Conservation (phyloP, 2,797 vertebrate species). For the Sebastes steindachneri region DNA sequence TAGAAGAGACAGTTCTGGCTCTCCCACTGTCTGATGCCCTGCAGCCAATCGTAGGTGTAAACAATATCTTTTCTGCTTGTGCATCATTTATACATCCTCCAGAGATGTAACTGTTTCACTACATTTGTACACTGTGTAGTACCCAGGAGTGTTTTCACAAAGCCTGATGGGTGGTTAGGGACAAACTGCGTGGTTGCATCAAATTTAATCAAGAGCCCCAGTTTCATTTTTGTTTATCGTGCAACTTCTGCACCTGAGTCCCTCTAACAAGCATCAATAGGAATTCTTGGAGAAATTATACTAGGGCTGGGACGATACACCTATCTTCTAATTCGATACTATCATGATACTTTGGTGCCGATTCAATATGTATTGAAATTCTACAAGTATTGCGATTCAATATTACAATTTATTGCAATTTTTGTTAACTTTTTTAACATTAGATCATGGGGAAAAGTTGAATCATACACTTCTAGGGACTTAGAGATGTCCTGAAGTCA, state of each 20-base stretch:
- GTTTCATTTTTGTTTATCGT: constrained; percentile 3
- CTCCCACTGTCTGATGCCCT: not conserved
- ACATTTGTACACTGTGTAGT: not conserved
- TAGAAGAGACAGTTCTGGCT: not conserved
- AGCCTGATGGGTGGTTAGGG: constrained; percentile 3
- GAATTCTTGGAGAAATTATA: not conserved
- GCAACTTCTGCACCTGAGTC: not conserved
- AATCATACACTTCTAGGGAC: no score
- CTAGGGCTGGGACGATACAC: no score
- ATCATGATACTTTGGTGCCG: no score
- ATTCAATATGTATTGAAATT: no score
- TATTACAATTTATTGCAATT: no score
- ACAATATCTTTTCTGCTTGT: not conserved
- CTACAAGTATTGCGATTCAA: no score
- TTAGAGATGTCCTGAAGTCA: no score
- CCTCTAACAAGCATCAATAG: not conserved
- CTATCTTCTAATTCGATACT: no score
- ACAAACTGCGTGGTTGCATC: not conserved
- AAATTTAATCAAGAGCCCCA: not conserved
- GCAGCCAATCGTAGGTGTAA: not conserved
- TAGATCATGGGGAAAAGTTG: no score
- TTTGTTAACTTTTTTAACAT: no score
- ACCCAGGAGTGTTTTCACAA: not conserved
- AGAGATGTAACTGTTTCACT: not conserved
- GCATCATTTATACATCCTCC: constrained; percentile 3